A percentile compares a stretch with the other conserved stretches of the same genome.
Conservation (phyloP, 2,797 vertebrate genomes). For the Psittacula echo region DNA sequence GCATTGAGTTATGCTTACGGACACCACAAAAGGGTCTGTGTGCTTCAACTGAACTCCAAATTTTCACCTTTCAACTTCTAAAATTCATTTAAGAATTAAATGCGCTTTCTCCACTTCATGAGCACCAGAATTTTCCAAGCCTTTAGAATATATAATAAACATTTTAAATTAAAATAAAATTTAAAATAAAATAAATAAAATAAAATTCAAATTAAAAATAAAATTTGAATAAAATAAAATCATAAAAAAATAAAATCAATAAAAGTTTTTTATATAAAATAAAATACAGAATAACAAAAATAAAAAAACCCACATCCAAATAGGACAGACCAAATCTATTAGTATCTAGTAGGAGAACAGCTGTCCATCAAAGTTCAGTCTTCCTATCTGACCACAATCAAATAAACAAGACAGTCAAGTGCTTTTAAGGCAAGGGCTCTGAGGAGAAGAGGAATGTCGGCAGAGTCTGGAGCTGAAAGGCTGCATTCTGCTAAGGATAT, state of each 20-base stretch:
- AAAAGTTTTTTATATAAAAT: background rate
- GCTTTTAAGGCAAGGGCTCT: conserved; percentile 1
- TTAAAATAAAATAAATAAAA: background rate
- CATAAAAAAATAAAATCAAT: background rate
- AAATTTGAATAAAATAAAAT: background rate
- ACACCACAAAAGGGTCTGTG: background rate
- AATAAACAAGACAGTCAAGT: conserved; percentile 6
- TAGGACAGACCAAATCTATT: background rate
- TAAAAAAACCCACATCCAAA: background rate
- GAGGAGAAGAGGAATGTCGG: background rate
- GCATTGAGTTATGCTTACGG: background rate
- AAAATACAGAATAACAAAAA: background rate
- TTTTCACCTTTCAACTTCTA: background rate
- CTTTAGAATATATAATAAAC: background rate
- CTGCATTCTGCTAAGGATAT: conserved; percentile 19
- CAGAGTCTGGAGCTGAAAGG: conserved; percentile 1
- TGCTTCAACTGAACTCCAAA: background rate
- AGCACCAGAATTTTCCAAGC: background rate
- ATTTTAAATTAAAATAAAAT: background rate
- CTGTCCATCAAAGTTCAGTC: conserved; percentile 25
- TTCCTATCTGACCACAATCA: conserved; percentile 39
- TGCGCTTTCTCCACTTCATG: accelerated
- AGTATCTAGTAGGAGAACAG: conserved; percentile 3
- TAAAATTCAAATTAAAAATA: background rate
- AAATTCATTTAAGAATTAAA: background rate